phyloP scores from a whole-genome alignment of 2,797 vertebrate genomes.

The Ambastaia sidthimunki region DNA sequence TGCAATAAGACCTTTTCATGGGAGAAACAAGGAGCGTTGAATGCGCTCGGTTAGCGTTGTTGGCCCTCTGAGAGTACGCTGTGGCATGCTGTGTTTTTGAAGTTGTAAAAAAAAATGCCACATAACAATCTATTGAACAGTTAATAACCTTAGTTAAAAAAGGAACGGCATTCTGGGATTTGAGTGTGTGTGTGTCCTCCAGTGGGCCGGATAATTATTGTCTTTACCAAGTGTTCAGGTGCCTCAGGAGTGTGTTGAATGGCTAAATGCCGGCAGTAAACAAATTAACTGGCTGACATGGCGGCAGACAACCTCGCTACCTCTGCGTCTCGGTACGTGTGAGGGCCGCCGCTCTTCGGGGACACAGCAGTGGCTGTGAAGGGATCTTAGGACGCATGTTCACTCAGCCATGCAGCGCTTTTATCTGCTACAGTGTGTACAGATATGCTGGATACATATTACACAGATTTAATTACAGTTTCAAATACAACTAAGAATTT shows the following conservation, averaged over 20 bases:
- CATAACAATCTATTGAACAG: slow-evolving; percentile 57
- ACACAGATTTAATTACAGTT: background rate
- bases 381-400: slow-evolving; percentile 14
- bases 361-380: slow-evolving; percentile 15
- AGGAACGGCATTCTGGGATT: slow-evolving; percentile 40
- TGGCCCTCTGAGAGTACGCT: slow-evolving; percentile 46
- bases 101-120: slow-evolving; percentile 21
- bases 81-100: slow-evolving; percentile 37
- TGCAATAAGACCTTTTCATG: slow-evolving; percentile 55
- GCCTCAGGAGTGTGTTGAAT: slow-evolving; percentile 45
- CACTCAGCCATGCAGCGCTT: background rate
- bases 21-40: slow-evolving; percentile 48
- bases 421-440: background rate
- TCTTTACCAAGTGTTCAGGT: slow-evolving; percentile 61
- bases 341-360: slow-evolving; percentile 18
- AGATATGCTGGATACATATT: background rate
- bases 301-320: slow-evolving; percentile 34
- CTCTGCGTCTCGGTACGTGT: slow-evolving; percentile 6
- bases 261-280: slow-evolving; percentile 56
- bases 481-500: background rate
- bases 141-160: slow-evolving; percentile 57
- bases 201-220: slow-evolving; percentile 61
- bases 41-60: slow-evolving; percentile 23
- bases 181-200: slow-evolving; percentile 51
- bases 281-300: slow-evolving; percentile 59